Conservation (phyloP, 2,113 vertebrate species). For the Myrmophylax atrothorax region DNA sequence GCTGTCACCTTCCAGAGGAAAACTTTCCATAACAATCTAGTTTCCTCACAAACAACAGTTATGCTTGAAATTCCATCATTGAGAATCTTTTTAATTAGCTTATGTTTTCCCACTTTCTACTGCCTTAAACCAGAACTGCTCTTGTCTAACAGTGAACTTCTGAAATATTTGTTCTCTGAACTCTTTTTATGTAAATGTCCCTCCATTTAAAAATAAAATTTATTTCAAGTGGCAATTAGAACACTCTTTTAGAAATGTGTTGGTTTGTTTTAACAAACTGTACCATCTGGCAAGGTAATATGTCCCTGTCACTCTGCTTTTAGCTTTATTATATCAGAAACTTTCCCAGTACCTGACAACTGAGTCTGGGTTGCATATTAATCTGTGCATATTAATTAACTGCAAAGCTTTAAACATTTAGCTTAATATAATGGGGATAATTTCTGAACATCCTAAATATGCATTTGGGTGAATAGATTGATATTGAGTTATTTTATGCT, state of each 20-base stretch:
- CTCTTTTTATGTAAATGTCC: neutral
- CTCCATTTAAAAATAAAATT: conserved; percentile 8
- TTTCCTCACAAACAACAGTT: neutral
- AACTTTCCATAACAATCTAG: neutral
- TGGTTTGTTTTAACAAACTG: conserved; percentile 31
- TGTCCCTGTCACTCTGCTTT: neutral
- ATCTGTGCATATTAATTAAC: neutral
- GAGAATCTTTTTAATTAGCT: neutral
- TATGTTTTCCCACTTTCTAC: neutral
- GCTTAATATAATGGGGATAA: neutral
- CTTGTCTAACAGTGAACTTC: neutral
- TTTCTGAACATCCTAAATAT: neutral
- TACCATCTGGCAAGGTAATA: conserved; percentile 25
- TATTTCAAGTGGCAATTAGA: conserved; percentile 13
- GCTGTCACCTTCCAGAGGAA: neutral
- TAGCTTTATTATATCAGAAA: conserved; percentile 10
- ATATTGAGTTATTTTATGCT: conserved; percentile 16
- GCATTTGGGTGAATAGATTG: neutral
- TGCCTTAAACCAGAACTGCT: neutral
- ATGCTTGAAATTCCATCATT: neutral
- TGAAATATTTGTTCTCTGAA: conserved; percentile 9
- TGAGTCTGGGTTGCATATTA: neutral
- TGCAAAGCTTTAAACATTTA: neutral
- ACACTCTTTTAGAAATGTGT: neutral
- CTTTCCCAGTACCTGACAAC: neutral